Evolutionary conservation across 2,888 invertebrate genomes (phyloP).

Genomic region (Barypeithes pellucidus): DNA sequence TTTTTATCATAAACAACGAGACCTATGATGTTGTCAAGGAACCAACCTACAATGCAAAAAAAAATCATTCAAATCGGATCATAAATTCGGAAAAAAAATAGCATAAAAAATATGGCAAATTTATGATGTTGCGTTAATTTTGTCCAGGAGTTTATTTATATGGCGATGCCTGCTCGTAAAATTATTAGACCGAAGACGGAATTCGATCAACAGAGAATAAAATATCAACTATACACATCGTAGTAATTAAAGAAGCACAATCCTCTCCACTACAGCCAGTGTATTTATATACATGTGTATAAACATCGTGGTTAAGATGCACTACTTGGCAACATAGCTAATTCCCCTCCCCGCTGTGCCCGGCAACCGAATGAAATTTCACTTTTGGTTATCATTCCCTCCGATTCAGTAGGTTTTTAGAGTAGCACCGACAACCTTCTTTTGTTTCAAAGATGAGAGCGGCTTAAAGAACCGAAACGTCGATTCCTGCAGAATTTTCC

Average conservation of each 20-base stretch:
- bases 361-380: conserved; percentile 47
- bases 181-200: too few species aligned
- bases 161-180: too few species aligned
- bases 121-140: too few species aligned
- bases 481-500: not conserved
- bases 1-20: too few species aligned
- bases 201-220: too few species aligned
- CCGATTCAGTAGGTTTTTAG: conserved; percentile 50
- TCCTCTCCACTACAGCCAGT: not conserved
- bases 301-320: not conserved
- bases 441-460: conserved; percentile 8
- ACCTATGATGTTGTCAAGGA: too few species aligned
- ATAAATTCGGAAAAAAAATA: too few species aligned
- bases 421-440: conserved; percentile 16
- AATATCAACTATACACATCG: too few species aligned
- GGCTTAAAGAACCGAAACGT: not conserved
- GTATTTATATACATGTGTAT: not conserved
- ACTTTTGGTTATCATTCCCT: conserved; percentile 47
- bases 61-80: too few species aligned
- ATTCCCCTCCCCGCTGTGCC: conserved; percentile 30
- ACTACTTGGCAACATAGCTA: conserved; percentile 30
- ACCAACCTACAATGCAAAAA: too few species aligned
- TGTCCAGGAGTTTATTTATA: too few species aligned
- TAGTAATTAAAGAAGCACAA: not conserved
- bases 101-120: too few species aligned